Percentiles rank a stretch among this genome's conserved stretches.
phyloP scores from a whole-genome alignment of 2,797 vertebrate genomes.

The Cottoperca gobio region DNA sequence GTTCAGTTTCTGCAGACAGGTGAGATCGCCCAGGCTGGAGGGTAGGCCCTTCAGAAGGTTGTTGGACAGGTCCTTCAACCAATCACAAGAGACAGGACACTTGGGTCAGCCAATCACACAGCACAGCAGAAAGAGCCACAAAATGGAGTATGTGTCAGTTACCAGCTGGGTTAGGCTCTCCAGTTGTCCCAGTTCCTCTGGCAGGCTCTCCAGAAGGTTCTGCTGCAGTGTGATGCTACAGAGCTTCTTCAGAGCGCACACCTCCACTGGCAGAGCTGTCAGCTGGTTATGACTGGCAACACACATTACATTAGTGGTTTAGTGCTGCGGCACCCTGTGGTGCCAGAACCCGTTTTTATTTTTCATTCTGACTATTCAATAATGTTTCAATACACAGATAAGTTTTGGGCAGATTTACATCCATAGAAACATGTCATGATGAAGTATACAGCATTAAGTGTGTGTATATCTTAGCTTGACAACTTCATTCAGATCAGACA shows the following conservation, averaged over 20 bases:
- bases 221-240: constrained; percentile 86
- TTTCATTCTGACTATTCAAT: no score
- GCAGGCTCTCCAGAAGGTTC: constrained; percentile 85
- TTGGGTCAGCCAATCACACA: constrained; percentile 8
- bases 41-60: constrained; percentile 70
- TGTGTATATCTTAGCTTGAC: not conserved
- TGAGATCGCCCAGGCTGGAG: constrained; percentile 60
- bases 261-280: constrained; percentile 54
- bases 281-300: constrained; percentile 72
- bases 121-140: not conserved
- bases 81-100: constrained; percentile 22
- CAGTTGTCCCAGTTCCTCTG: constrained; percentile 86
- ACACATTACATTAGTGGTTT: not conserved
- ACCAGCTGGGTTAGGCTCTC: constrained; percentile 72
- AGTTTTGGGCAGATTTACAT: no score
- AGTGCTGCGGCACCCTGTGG: not conserved
- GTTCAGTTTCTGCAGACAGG: constrained; percentile 67
- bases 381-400: no score
- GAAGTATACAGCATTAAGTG: not conserved
- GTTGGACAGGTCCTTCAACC: constrained; percentile 70
- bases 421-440: no score
- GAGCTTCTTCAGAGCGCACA: constrained; percentile 80
- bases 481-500: no score
- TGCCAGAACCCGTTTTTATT: no score
- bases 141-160: constrained; percentile 9